Percentiles rank a stretch among this genome's conserved stretches.
phyloP scores from a whole-genome alignment of 2,113 vertebrate species.

The Hydropotes inermis region DNA sequence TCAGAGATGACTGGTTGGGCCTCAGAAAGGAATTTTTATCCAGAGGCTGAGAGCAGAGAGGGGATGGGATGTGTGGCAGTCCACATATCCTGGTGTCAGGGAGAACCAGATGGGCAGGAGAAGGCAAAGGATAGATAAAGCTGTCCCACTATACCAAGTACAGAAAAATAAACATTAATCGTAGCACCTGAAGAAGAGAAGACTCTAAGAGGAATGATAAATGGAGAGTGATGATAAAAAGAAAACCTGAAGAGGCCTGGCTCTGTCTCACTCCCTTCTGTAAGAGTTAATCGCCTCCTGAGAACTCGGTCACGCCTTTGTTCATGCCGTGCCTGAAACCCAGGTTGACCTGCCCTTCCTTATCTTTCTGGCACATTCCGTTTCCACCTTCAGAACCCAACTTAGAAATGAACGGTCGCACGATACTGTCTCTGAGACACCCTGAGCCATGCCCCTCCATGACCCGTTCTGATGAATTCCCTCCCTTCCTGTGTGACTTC shows the following conservation, averaged over 20 bases:
- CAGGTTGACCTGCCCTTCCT: not conserved
- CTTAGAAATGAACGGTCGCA: not conserved
- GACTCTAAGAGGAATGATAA: not conserved
- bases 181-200: not conserved
- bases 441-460: not conserved
- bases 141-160: not conserved
- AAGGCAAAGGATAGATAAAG: not conserved
- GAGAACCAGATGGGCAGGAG: not conserved
- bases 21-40: not conserved
- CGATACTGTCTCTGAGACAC: not conserved
- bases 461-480: not conserved
- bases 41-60: rapidly evolving
- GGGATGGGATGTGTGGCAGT: too few species aligned
- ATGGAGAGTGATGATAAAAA: not conserved
- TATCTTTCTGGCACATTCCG: not conserved
- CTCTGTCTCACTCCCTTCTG: not conserved
- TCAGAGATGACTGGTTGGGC: not conserved
- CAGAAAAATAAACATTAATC: not conserved
- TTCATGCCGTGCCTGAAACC: not conserved
- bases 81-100: rapidly evolving
- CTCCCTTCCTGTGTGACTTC: not conserved
- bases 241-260: not conserved
- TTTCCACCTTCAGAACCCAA: not conserved
- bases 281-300: not conserved
- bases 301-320: not conserved